These are phyloP conservation scores for Lasioglossum calceatum DNA, from an alignment of 2,888 invertebrate genomes.

Conservation along the genomic window DNA sequence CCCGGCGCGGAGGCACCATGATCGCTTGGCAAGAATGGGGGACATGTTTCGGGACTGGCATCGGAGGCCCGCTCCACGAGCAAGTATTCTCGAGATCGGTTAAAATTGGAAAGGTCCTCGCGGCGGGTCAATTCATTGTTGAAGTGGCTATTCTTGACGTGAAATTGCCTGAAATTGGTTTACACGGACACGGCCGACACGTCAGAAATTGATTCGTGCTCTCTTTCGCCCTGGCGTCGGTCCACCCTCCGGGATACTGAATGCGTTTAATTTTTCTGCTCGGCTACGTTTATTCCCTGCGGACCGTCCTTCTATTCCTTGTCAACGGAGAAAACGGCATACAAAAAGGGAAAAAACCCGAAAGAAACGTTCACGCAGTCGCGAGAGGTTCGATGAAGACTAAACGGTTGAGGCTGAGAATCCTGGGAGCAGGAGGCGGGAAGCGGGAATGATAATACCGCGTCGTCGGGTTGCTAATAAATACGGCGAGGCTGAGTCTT, in stretches of 20 bases:
- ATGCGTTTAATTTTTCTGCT: conserved; percentile 77
- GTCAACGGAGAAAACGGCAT: neutral
- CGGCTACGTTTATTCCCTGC: conserved; percentile 72
- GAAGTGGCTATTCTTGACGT: conserved; percentile 84
- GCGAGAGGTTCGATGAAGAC: neutral
- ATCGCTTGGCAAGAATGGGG: conserved; percentile 57
- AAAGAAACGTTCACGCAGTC: neutral
- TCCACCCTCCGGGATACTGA: conserved; percentile 58
- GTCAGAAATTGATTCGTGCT: conserved; percentile 82
- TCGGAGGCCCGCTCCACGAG: conserved; percentile 54
- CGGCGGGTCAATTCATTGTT: conserved; percentile 82
- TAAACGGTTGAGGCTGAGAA: neutral
- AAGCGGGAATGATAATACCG: conserved; percentile 41
- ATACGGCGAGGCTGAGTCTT: conserved; percentile 14
- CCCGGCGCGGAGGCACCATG: conserved; percentile 35
- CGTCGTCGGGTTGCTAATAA: conserved; percentile 33
- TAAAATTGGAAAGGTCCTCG: conserved; percentile 82
- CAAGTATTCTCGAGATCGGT: conserved; percentile 76
- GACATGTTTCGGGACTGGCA: conserved; percentile 43
- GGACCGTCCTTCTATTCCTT: conserved; percentile 40
- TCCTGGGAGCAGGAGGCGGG: neutral
- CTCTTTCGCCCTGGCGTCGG: conserved; percentile 3
- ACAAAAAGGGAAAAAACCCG: neutral
- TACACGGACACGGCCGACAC: conserved; percentile 79
- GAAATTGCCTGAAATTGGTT: conserved; percentile 85